Evolutionary conservation across 2,113 vertebrate genomes (phyloP).

Genomic region (Vidua chalybeata): DNA sequence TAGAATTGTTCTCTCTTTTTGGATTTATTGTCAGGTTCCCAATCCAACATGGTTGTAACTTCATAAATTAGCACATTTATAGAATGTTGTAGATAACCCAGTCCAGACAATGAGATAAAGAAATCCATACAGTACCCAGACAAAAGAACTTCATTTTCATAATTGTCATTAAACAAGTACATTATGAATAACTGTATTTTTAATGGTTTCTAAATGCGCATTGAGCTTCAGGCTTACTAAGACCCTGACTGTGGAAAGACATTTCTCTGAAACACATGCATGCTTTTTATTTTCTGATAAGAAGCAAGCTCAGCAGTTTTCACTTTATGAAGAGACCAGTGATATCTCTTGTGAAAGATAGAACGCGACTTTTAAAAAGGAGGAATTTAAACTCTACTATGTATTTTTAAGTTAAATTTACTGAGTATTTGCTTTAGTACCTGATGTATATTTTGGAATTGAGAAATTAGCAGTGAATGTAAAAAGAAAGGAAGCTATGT

Average conservation of each 20-base stretch:
- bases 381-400: background rate
- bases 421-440: background rate
- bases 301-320: background rate
- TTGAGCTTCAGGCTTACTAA: background rate
- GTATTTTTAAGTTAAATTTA: background rate
- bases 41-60: background rate
- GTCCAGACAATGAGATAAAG: background rate
- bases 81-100: background rate
- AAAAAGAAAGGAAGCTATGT: conserved; percentile 48
- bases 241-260: background rate
- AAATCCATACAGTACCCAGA: background rate
- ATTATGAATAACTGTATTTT: background rate
- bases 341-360: background rate
- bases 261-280: background rate
- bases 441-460: conserved; percentile 32
- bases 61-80: background rate
- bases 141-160: background rate
- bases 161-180: background rate
- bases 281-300: background rate
- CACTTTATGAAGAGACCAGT: background rate
- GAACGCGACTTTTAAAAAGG: background rate
- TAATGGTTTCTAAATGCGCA: background rate
- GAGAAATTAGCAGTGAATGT: conserved; percentile 54
- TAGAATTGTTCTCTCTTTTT: background rate
- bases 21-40: background rate